These are phyloP conservation scores for Drosophila lacertosa DNA, from an alignment of 1,140 invertebrate species.

Conservation along the genomic window DNA sequence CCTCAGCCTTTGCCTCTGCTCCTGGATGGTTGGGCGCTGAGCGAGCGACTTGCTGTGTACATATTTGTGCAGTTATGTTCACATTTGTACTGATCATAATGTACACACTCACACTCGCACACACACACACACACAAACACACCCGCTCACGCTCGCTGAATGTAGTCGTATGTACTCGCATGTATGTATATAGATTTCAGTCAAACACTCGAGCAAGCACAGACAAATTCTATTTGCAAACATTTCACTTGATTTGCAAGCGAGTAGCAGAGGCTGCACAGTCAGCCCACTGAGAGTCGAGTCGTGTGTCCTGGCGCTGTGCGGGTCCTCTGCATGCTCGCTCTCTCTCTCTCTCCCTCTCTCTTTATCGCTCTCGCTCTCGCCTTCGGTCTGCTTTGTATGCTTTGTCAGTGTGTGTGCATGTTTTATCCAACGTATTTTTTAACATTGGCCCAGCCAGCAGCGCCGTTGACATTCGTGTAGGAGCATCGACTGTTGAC, in stretches of 20 bases:
- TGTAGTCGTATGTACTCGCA: constrained; percentile 43
- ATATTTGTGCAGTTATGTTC: constrained; percentile 84
- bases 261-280: constrained; percentile 65
- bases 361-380: constrained; percentile 6
- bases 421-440: constrained; percentile 57
- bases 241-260: constrained; percentile 84
- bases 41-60: constrained; percentile 79
- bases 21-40: constrained; percentile 37
- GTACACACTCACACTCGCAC: constrained; percentile 62
- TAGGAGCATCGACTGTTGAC: constrained; percentile 63
- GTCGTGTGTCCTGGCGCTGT: constrained; percentile 51
- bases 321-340: constrained; percentile 22
- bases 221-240: constrained; percentile 84
- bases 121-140: constrained; percentile 46
- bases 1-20: constrained; percentile 21
- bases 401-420: constrained; percentile 31
- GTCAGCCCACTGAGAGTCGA: constrained; percentile 20
- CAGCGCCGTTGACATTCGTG: constrained; percentile 73
- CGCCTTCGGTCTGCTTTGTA: constrained; percentile 9
- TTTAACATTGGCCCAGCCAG: constrained; percentile 36
- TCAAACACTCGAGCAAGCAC: constrained; percentile 84
- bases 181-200: constrained; percentile 82
- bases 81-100: constrained; percentile 84
- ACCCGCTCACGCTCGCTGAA: constrained; percentile 46
- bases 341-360: constrained; percentile 10